Evolutionary conservation across 2,888 invertebrate species (phyloP).

Genomic region (Anticlea derivata): DNA sequence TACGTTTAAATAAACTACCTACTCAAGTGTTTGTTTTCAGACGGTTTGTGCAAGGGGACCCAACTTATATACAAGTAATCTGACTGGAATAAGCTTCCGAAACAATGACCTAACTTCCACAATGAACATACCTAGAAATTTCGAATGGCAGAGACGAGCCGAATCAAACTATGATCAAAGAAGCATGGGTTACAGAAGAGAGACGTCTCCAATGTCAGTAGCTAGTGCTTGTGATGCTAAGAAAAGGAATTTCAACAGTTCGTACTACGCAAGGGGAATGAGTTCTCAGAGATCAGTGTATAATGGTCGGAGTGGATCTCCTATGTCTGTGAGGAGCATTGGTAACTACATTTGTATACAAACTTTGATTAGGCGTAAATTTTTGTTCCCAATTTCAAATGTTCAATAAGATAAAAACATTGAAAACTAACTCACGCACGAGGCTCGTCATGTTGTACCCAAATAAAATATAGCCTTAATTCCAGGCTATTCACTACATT

Average conservation of each 20-base stretch:
- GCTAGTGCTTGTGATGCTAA: slow-evolving; percentile 51
- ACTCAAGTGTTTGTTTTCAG: no score
- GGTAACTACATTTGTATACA: no score
- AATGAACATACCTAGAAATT: slow-evolving; percentile 52
- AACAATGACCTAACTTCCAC: slow-evolving; percentile 51
- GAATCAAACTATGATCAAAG: slow-evolving; percentile 51
- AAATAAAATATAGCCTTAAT: no score
- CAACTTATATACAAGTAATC: slow-evolving; percentile 48
- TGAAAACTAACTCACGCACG: no score
- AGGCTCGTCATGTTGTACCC: no score
- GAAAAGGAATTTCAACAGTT: slow-evolving; percentile 45
- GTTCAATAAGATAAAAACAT: no score
- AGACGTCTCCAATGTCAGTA: slow-evolving; percentile 58
- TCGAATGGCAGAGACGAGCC: slow-evolving; percentile 45
- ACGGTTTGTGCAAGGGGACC: slow-evolving; percentile 56
- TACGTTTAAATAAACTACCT: no score
- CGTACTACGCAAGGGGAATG: slow-evolving; percentile 44
- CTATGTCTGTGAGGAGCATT: slow-evolving; percentile 63
- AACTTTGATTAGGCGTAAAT: no score
- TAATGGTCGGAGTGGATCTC: slow-evolving; percentile 61
- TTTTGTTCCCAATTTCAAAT: no score
- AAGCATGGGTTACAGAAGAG: slow-evolving; percentile 52
- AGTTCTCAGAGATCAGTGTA: slow-evolving; percentile 52
- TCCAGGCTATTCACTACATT: no score
- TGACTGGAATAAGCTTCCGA: slow-evolving; percentile 48